Percentiles rank a stretch among this genome's conserved stretches.
Evolutionary conservation across 2,797 vertebrate genomes (phyloP).

Genomic region (Enoplosus armatus): DNA sequence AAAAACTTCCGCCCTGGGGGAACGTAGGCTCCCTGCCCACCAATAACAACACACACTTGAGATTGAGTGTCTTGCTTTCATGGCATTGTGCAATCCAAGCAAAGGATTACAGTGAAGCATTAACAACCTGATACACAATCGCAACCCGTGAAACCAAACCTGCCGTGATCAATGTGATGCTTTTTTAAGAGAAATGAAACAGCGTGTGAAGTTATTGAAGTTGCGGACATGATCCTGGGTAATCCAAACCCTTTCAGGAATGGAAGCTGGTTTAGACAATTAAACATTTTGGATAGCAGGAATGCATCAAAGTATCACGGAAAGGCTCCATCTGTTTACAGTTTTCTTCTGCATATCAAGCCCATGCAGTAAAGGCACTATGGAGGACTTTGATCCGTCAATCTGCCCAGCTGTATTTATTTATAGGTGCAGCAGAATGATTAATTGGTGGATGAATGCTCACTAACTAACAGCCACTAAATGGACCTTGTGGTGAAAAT

Average conservation of each 20-base stretch:
- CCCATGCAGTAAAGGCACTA: background rate
- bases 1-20: no score
- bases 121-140: constrained; percentile 8
- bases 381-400: constrained; percentile 1
- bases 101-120: background rate
- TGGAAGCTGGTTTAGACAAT: background rate
- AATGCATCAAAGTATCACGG: background rate
- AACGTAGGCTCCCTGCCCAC: background rate
- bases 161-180: background rate
- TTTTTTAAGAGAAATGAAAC: background rate
- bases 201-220: background rate
- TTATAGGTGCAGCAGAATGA: background rate
- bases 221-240: background rate
- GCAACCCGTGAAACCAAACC: background rate
- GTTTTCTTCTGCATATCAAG: background rate
- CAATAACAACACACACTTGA: constrained; percentile 11
- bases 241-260: background rate
- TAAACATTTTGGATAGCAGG: background rate
- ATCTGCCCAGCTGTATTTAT: background rate
- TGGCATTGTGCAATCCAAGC: background rate
- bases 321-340: constrained; percentile 1
- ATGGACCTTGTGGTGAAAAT: background rate
- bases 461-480: no score
- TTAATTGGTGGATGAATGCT: background rate
- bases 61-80: constrained; percentile 4